phyloP scores from a whole-genome alignment of 2,888 invertebrate species.

The Xestia sexstrigata region DNA sequence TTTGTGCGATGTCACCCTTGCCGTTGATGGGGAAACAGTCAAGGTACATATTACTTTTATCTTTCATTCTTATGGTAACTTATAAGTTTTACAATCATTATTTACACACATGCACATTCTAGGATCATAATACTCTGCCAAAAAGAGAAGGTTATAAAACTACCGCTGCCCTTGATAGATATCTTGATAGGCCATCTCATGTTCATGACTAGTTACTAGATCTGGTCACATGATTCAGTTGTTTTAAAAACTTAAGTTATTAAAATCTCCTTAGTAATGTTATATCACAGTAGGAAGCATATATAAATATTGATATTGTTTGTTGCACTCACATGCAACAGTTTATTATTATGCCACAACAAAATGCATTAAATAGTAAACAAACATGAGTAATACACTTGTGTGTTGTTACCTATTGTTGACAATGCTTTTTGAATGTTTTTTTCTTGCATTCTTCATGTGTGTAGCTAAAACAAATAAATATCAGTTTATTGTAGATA shows the following conservation, averaged over 20 bases:
- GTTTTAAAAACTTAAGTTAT: slow-evolving; percentile 61
- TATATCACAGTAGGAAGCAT: slow-evolving; percentile 75
- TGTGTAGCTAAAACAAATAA: slow-evolving; percentile 7
- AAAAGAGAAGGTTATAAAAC: neutral
- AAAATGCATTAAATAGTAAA: slow-evolving; percentile 86
- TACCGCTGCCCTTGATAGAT: neutral
- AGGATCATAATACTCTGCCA: neutral
- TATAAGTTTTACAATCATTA: neutral
- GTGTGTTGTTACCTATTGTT: slow-evolving; percentile 65
- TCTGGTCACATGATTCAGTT: slow-evolving; percentile 61
- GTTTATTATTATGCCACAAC: slow-evolving; percentile 84
- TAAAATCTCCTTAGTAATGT: slow-evolving; percentile 66
- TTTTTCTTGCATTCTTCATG: slow-evolving; percentile 42
- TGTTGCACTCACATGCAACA: slow-evolving; percentile 75
- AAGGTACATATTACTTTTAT: slow-evolving; percentile 87
- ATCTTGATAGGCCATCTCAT: neutral
- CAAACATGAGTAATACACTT: slow-evolving; percentile 81
- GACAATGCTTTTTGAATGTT: slow-evolving; percentile 66
- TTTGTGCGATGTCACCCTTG: slow-evolving; percentile 97
- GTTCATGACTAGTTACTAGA: slow-evolving; percentile 30
- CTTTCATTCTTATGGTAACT: neutral
- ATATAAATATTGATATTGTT: slow-evolving; percentile 81
- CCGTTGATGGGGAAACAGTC: slow-evolving; percentile 97
- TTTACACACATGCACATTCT: neutral
- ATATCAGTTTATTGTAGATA: neutral